Base-by-base conservation (phyloP, 2,797 vertebrate genomes). In the Mus caroli region DNA sequence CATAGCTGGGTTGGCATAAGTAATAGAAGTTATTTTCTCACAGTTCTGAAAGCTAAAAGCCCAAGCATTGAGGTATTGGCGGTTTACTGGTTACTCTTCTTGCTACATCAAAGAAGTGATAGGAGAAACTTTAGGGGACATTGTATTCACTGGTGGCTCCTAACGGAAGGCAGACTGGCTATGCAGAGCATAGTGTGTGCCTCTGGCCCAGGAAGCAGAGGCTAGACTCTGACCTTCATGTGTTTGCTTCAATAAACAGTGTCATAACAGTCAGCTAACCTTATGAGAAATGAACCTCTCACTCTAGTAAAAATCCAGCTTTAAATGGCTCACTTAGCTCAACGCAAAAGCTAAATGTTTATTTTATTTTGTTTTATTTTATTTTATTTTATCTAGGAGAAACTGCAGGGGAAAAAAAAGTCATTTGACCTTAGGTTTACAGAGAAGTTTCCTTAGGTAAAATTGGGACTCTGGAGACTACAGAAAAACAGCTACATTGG, bases 341-440 rank as follows among this genome's bases (percentile, higher is more conserved):
- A 84, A 78, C 40, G 69, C 78, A 91, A 90, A 40, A 84, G 17
- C 12, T 67, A 82, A 91, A 88, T 26, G 9, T 83, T 85, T 77
- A 34, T 17, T 71, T 71, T 20, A 19, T n/a, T 56, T 31, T 75
- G 82, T 76, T 82, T 85, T 77, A 34, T 17, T 71, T 71, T 20
- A 19, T n/a, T 56, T 31, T 75, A 88, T 76, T 82, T 26, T 75
- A 26, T 58, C 20, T 83, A 43, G 76, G 77, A 94, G 54, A 90
- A 71, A 64, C 62, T 28, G 15, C 8, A 67, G 64, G 17, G 58
- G 22, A 43, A 15, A 75, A 26, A 90, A 54, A 92, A 54, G 90
- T 46, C 6, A 62, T 54, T 58, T 77, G 40, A 77, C 40, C 1
- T 77, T 77, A 76, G 34, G 9, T 64, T 90, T 76, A 11, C 20